phyloP scores from a whole-genome alignment of 2,888 invertebrate species.

The Yponomeuta plumbellus region DNA sequence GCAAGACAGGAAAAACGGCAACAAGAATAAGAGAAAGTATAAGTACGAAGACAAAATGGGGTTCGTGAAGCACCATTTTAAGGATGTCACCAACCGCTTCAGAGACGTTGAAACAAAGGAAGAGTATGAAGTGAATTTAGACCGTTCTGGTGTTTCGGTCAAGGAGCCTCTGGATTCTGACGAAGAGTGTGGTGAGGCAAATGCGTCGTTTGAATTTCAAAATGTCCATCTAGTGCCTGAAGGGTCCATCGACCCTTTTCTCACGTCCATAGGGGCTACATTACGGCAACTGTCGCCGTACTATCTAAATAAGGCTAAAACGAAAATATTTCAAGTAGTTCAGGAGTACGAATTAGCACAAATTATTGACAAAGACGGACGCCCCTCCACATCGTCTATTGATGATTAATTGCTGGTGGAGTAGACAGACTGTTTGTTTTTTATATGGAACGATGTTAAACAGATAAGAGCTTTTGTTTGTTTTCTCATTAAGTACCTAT shows the following conservation, averaged over 20 bases:
- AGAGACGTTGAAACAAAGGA: not conserved
- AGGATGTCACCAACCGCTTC: not conserved
- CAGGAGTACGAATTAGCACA: slow-evolving; percentile 65
- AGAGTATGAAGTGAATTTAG: not conserved
- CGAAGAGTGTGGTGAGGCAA: not conserved
- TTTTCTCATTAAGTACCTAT: too few relatives aligned
- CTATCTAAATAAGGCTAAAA: slow-evolving; percentile 63
- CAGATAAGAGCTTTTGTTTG: too few relatives aligned
- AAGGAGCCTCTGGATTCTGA: not conserved
- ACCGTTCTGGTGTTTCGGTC: not conserved
- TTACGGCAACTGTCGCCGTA: slow-evolving; percentile 56
- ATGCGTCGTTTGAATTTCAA: slow-evolving; percentile 15
- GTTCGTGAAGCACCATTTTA: slow-evolving; percentile 57
- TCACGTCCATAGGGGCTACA: slow-evolving; percentile 57
- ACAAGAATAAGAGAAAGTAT: slow-evolving; percentile 46
- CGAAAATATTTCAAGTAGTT: slow-evolving; percentile 65
- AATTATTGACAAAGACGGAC: slow-evolving; percentile 33
- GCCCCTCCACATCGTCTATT: not conserved
- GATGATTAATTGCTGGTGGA: too few relatives aligned
- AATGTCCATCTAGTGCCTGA: slow-evolving; percentile 18
- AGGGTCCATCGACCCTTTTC: slow-evolving; percentile 58
- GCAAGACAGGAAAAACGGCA: slow-evolving; percentile 39
- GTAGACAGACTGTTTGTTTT: too few relatives aligned
- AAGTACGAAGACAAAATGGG: slow-evolving; percentile 58
- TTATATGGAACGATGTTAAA: too few relatives aligned